Evolutionary conservation across 2,797 vertebrate species (phyloP).

Genomic region (Spinus olivaceus): DNA sequence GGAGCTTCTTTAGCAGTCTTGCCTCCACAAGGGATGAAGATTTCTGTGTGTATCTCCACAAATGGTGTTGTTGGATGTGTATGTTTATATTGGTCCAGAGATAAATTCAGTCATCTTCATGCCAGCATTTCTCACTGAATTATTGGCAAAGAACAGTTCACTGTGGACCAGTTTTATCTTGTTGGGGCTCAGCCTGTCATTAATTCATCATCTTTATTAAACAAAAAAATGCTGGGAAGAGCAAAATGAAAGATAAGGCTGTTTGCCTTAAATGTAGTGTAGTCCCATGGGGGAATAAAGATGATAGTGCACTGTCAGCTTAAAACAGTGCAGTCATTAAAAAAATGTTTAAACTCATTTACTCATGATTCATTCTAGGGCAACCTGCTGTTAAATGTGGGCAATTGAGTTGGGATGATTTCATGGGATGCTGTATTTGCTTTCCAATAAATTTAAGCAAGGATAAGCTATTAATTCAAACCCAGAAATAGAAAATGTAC

Average conservation of each 20-base stretch:
- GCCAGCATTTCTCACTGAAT: not conserved
- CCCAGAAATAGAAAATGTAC: not conserved
- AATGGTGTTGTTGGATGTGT: not conserved
- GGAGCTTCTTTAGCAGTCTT: not conserved
- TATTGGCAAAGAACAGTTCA: not conserved
- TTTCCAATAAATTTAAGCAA: conserved; percentile 7
- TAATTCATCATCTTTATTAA: conserved; percentile 40
- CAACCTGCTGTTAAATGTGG: not conserved
- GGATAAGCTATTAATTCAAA: conserved; percentile 8
- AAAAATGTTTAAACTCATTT: conserved; percentile 1
- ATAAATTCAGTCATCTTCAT: not conserved
- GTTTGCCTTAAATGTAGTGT: not conserved
- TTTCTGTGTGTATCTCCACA: not conserved
- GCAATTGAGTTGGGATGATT: not conserved
- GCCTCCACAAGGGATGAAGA: not conserved
- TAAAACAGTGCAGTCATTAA: conserved; percentile 3
- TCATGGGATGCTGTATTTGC: not conserved
- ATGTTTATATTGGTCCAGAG: not conserved
- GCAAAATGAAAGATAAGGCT: not conserved
- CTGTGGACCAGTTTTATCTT: not conserved
- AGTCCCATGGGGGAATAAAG: not conserved
- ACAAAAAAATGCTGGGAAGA: not conserved
- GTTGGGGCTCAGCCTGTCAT: conserved; percentile 7
- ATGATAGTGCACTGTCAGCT: conserved; percentile 26
- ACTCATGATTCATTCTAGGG: not conserved